Evolutionary conservation across 2,797 vertebrate genomes (phyloP), one percentile per base, ranked within the genome.

Genomic region (Fundulus diaphanus): DNA sequence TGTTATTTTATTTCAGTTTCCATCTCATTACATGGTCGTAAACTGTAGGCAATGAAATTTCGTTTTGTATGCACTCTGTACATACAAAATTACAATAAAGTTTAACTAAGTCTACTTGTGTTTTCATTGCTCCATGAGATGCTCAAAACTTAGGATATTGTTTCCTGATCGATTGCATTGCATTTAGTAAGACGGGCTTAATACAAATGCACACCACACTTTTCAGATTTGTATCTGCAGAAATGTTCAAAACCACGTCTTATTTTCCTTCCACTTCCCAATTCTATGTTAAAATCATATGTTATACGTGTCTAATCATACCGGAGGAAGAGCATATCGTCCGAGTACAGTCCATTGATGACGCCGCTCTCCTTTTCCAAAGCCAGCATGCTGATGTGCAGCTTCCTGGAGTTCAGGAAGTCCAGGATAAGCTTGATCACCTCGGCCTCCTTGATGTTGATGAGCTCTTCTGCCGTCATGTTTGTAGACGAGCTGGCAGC

Each of bases 311-410:
- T 20, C 20, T 29, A 5, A 27, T 70, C 52, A 0, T 94, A 99
- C 98, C 98, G 97, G 82, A 99, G 94, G 86, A 99, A 99, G 82
- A 99, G 97, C 98, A 99, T 99, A 86, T 99, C 98, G 75, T 99
- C 98, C 22, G 98, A 99, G 93, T 97, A 99, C 12, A 99, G 95
- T 15, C 98, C 98, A 78, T 99, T 99, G 68, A 99, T 99, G 85
- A 99, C 95, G 0, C 98, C 97, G 0, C 98, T 99, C 92, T 99
- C 98, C 87, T 97, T 98, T 89, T 99, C 98, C 49, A 99, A 93
- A 3, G 97, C 97, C 89, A 99, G 86, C 98, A 99, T 99, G 87
- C 97, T 98, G 89, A 99, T 98, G 86, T 99, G 98, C 84, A 99
- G 97, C 93, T 97, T 99, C 90, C 96, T 96, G 85, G 96, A 96